Conservation (phyloP, 2,888 invertebrate genomes). For the Cerceris rybyensis region DNA sequence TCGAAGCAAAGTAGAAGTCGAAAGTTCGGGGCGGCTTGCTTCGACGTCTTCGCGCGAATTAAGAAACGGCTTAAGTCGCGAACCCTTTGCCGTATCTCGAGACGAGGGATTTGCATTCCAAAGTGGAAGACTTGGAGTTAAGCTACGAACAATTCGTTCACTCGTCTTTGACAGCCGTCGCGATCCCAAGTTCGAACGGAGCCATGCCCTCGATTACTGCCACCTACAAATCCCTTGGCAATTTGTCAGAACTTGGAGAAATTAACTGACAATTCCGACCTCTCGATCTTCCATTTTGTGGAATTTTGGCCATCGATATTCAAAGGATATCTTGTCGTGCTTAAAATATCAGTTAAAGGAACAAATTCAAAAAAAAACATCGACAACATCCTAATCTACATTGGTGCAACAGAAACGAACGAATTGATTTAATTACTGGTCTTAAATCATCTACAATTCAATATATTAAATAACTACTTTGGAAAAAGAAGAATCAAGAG, state of each 20-base stretch:
- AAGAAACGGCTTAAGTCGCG: conserved; percentile 41
- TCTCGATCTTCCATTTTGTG: too few relatives aligned
- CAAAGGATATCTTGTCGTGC: too few relatives aligned
- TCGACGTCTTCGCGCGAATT: conserved; percentile 35
- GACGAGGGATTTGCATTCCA: conserved; percentile 54
- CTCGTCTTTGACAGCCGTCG: conserved; percentile 41
- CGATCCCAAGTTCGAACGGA: conserved; percentile 18
- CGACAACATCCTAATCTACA: too few relatives aligned
- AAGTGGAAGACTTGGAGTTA: conserved; percentile 28
- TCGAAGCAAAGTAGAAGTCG: conserved; percentile 13
- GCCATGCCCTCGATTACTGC: conserved; percentile 18
- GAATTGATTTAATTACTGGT: too few relatives aligned
- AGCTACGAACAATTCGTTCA: conserved; percentile 57
- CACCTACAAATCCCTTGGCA: conserved; percentile 35
- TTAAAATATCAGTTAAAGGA: too few relatives aligned
- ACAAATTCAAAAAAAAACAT: too few relatives aligned
- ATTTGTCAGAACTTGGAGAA: conserved; percentile 45
- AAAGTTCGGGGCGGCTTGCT: conserved; percentile 40
- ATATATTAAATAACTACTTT: too few relatives aligned
- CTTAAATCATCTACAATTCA: too few relatives aligned
- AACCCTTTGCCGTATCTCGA: conserved; percentile 15
- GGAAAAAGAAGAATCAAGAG: too few relatives aligned
- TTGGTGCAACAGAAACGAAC: too few relatives aligned
- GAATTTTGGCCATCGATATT: too few relatives aligned
- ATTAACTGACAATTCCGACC: conserved; percentile 8